Conservation (phyloP, 1,140 invertebrate species). For the Drosophila persimilis region DNA sequence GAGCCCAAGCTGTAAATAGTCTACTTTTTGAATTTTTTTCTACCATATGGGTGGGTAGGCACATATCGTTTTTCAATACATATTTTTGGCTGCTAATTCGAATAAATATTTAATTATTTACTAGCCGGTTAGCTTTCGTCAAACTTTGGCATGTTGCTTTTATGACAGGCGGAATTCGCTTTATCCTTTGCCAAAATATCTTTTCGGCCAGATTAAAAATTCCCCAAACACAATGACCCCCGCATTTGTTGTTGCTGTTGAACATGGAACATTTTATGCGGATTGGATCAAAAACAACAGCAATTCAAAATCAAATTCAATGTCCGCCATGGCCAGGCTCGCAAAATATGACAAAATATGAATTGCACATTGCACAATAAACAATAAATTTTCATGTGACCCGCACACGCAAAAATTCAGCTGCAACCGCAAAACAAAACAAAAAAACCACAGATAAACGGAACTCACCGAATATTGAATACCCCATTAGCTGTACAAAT, state of each 20-base stretch:
- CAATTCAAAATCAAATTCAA: conserved; percentile 69
- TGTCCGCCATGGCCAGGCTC: conserved; percentile 24
- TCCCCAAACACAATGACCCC: conserved; percentile 45
- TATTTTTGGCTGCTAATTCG: not conserved
- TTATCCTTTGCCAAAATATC: conserved; percentile 14
- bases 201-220: conserved; percentile 46
- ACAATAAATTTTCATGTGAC: conserved; percentile 73
- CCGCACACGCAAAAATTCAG: conserved; percentile 35
- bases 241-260: conserved; percentile 39
- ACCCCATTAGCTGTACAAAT: conserved; percentile 13
- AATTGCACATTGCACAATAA: conserved; percentile 70
- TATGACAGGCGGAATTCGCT: conserved; percentile 36
- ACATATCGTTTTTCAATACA: not conserved
- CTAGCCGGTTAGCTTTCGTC: not conserved
- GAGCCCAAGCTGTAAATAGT: conserved; percentile 82
- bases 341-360: conserved; percentile 72
- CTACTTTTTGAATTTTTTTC: too few species aligned
- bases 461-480: conserved; percentile 20
- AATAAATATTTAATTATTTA: too few species aligned
- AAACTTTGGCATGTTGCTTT: conserved; percentile 37
- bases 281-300: conserved; percentile 40
- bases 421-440: conserved; percentile 8
- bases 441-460: not conserved
- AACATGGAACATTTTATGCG: conserved; percentile 69
- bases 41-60: too few species aligned